Evolutionary conservation across 2,113 vertebrate species (phyloP).

Genomic region (Thinocorus orbignyianus): DNA sequence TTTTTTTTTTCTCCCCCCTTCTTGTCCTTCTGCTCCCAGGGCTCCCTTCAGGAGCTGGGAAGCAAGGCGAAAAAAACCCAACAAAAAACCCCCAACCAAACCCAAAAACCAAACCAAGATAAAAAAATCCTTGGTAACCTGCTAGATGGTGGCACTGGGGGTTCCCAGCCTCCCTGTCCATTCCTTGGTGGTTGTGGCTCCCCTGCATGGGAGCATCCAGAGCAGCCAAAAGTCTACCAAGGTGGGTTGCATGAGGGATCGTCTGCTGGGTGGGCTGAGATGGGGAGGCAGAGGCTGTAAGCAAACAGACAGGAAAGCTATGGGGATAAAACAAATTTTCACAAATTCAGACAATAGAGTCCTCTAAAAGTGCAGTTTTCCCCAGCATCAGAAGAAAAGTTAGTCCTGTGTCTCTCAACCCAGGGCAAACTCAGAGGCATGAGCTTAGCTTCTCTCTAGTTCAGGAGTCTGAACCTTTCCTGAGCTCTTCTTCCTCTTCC

Average conservation of each 20-base stretch:
- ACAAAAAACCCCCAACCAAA: not conserved
- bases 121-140: not conserved
- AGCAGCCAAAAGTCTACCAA: not conserved
- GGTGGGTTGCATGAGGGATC: fast-evolving
- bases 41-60: conserved; percentile 17
- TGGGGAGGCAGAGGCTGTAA: not conserved
- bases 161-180: not conserved
- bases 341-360: too few species aligned
- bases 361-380: too few species aligned
- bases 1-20: not conserved
- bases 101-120: too few species aligned
- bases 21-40: conserved; percentile 21
- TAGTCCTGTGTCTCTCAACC: too few species aligned
- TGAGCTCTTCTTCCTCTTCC: not conserved
- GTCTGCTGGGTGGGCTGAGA: not conserved
- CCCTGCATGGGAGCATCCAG: not conserved
- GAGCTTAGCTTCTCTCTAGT: not conserved
- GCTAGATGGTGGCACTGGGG: not conserved
- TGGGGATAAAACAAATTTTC: not conserved
- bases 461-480: not conserved
- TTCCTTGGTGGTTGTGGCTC: not conserved
- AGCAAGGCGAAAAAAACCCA: not conserved
- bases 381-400: too few species aligned
- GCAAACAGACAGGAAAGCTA: not conserved
- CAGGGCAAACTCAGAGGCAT: not conserved